Percentiles rank a stretch among this genome's conserved stretches.
Conservation (phyloP, 2,797 vertebrate genomes). For the Sebastolobus altivelis region DNA sequence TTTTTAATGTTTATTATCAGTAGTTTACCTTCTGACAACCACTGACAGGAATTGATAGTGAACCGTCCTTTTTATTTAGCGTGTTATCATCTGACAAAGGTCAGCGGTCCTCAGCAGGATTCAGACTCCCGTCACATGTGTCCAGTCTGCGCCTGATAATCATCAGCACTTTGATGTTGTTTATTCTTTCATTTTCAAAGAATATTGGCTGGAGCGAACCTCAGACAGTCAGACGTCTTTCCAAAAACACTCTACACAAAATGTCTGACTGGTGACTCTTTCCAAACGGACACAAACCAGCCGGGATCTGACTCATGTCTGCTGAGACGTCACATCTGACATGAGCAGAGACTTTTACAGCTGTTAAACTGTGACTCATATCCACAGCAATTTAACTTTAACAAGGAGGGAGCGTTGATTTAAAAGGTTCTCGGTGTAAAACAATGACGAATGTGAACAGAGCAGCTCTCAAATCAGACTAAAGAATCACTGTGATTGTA, state of each 20-base stretch:
- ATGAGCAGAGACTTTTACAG: constrained; percentile 18
- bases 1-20: no score
- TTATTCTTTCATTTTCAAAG: constrained; percentile 39
- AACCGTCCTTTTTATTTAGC: not conserved
- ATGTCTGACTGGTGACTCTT: constrained; percentile 22
- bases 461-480: not conserved
- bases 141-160: constrained; percentile 30
- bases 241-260: constrained; percentile 30
- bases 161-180: constrained; percentile 51
- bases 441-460: not conserved
- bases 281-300: constrained; percentile 13
- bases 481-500: not conserved
- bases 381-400: not conserved
- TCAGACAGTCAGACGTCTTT: constrained; percentile 30
- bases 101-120: constrained; percentile 30
- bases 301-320: constrained; percentile 35
- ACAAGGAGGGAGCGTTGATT: not conserved
- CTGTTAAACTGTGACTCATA: constrained; percentile 8
- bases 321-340: constrained; percentile 22
- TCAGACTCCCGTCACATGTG: not conserved
- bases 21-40: not conserved
- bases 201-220: not conserved
- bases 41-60: not conserved
- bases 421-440: not conserved
- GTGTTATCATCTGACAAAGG: constrained; percentile 24